Conservation (phyloP, 2,113 vertebrate species). For the Uropsilus gracilis region DNA sequence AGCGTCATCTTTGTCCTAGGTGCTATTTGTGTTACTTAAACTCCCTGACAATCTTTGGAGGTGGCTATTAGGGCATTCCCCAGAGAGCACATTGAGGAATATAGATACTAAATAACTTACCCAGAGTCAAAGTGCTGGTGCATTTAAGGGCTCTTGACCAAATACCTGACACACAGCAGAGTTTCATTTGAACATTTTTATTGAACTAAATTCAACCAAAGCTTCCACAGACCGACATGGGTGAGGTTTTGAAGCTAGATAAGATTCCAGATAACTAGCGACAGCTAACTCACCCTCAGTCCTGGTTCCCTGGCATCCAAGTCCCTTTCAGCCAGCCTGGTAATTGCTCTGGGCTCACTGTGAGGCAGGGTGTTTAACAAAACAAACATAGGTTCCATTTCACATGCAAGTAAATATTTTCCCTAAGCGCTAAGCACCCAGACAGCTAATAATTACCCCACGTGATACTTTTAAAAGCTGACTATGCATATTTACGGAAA, state of each 20-base stretch:
- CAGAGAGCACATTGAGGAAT: background rate
- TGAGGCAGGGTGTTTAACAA: constrained; percentile 50
- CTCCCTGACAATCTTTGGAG: background rate
- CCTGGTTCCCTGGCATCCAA: background rate
- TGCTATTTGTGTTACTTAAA: background rate
- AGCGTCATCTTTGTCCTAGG: background rate
- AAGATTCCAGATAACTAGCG: background rate
- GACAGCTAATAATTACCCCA: constrained; percentile 70
- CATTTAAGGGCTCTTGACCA: background rate
- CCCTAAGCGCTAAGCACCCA: constrained; percentile 61
- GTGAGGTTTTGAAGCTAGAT: background rate
- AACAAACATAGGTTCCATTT: constrained; percentile 70
- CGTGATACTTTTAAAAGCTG: constrained; percentile 67
- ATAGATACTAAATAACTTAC: background rate
- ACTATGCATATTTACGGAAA: constrained; percentile 75
- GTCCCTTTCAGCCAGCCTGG: constrained; percentile 51
- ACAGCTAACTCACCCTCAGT: background rate
- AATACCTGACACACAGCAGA: background rate
- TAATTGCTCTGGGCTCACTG: constrained; percentile 64
- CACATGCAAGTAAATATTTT: constrained; percentile 70
- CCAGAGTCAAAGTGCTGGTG: background rate
- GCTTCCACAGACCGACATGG: background rate
- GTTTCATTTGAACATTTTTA: background rate
- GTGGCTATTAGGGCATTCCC: background rate
- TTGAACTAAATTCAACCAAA: constrained; percentile 32